Conservation (phyloP, 2,888 invertebrate genomes). For the Uloborus plumipes region DNA sequence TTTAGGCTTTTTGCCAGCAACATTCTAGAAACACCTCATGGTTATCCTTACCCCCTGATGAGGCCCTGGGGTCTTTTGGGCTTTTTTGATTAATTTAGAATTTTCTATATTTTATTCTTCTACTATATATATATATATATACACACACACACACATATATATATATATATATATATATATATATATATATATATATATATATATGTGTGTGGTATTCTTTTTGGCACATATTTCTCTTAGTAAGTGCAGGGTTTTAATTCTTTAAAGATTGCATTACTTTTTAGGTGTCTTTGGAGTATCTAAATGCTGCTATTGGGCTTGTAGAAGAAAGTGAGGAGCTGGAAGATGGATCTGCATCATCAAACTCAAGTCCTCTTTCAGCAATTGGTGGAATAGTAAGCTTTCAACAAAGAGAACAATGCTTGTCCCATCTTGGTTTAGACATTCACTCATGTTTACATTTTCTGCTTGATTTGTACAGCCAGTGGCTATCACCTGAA, state of each 20-base stretch:
- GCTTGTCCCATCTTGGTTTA: conserved; percentile 75
- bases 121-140: too few relatives aligned
- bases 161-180: too few relatives aligned
- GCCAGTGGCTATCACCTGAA: conserved; percentile 79
- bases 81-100: too few relatives aligned
- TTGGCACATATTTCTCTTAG: too few relatives aligned
- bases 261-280: conserved; percentile 68
- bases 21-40: too few relatives aligned
- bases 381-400: conserved; percentile 47
- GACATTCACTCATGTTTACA: conserved; percentile 94
- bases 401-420: conserved; percentile 67
- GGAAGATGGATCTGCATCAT: conserved; percentile 60
- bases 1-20: too few relatives aligned
- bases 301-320: conserved; percentile 73
- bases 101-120: too few relatives aligned
- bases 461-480: conserved; percentile 89
- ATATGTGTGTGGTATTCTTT: not conserved
- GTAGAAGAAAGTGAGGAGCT: conserved; percentile 62
- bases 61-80: too few relatives aligned
- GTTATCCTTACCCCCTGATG: too few relatives aligned
- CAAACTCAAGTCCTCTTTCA: conserved; percentile 58
- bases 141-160: too few relatives aligned
- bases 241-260: conserved; percentile 10
- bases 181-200: too few relatives aligned
- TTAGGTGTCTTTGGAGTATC: conserved; percentile 78